Percentiles rank a stretch among this genome's conserved stretches.
These are phyloP conservation scores for Penaeus chinensis DNA, from an alignment of 1,140 invertebrate species.

Conservation along the genomic window DNA sequence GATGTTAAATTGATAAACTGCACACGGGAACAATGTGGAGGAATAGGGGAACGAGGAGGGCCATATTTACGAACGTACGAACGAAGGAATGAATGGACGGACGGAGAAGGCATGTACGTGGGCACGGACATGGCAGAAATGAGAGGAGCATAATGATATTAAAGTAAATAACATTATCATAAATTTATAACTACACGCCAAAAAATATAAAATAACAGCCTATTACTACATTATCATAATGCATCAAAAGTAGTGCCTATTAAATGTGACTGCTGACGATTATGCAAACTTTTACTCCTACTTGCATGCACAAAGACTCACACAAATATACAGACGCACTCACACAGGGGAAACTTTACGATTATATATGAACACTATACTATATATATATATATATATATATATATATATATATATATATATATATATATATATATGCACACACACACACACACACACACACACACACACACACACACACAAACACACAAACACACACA, in stretches of 20 bases:
- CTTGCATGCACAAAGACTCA: slow-evolving; percentile 21
- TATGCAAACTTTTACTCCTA: neutral
- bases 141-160: slow-evolving; percentile 6
- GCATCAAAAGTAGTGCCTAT: slow-evolving; percentile 8
- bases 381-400: slow-evolving; percentile 17
- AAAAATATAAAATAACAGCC: neutral
- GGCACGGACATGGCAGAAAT: slow-evolving; percentile 3
- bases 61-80: no score
- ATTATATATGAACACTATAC: slow-evolving; percentile 42
- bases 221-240: neutral
- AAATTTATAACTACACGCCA: neutral
- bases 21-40: neutral
- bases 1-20: no score
- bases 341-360: slow-evolving; percentile 44
- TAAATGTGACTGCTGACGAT: slow-evolving; percentile 1
- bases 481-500: slow-evolving; percentile 42
- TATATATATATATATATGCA: slow-evolving; percentile 14
- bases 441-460: slow-evolving; percentile 51
- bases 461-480: slow-evolving; percentile 51
- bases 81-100: no score
- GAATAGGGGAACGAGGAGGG: neutral
- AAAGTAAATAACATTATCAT: neutral
- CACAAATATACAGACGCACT: slow-evolving; percentile 47
- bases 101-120: neutral
- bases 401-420: neutral